Conservation (phyloP, 2,888 invertebrate species). For the Drosophila setosimentum region DNA sequence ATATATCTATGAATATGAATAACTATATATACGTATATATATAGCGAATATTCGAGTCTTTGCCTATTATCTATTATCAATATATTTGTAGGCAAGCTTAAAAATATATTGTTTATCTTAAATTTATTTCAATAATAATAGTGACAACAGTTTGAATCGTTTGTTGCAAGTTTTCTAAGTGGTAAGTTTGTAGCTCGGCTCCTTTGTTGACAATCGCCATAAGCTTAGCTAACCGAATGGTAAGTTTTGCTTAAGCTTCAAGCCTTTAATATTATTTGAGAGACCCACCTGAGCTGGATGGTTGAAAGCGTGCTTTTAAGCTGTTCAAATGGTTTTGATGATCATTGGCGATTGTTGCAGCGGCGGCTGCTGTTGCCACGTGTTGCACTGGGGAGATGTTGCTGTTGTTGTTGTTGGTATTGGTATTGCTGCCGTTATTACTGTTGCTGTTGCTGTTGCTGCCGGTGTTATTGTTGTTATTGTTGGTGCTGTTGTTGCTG, state of each 20-base stretch:
- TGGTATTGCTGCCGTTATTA: constrained; percentile 17
- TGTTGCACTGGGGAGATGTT: constrained; percentile 75
- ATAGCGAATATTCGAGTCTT: neutral
- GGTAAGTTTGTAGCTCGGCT: neutral
- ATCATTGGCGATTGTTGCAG: constrained; percentile 80
- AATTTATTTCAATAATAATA: neutral
- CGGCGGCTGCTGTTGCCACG: constrained; percentile 81
- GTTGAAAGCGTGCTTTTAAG: constrained; percentile 77
- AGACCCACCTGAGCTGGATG: constrained; percentile 76
- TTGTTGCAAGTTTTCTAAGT: neutral
- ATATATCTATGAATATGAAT: neutral
- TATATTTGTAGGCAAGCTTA: neutral
- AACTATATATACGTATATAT: neutral
- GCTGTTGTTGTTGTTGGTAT: constrained; percentile 35
- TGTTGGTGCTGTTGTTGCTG: constrained; percentile 21
- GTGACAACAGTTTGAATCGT: neutral
- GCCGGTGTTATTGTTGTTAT: constrained; percentile 22
- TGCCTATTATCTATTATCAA: neutral
- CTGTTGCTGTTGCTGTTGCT: constrained; percentile 18
- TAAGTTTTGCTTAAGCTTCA: too few species aligned
- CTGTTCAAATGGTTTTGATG: constrained; percentile 79
- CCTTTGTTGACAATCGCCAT: neutral
- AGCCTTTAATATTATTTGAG: too few species aligned
- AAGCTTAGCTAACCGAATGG: neutral
- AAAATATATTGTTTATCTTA: neutral